phyloP scores from a whole-genome alignment of 2,888 invertebrate genomes.

The Philonicus albiceps region DNA sequence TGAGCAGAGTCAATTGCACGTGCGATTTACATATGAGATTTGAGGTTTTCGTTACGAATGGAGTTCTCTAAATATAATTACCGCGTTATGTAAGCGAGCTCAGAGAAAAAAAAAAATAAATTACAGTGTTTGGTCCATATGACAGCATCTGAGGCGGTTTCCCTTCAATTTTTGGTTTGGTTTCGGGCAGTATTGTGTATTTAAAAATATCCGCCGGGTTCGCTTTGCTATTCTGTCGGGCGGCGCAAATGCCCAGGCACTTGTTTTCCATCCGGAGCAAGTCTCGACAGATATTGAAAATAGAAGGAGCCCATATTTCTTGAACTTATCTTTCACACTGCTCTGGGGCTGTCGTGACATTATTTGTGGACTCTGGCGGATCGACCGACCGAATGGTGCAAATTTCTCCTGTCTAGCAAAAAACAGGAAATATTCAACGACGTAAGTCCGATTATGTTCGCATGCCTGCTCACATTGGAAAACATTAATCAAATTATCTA shows the following conservation, averaged over 20 bases:
- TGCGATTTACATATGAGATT: background rate
- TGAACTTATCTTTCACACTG: background rate
- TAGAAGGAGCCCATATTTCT: background rate
- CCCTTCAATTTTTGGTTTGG: background rate
- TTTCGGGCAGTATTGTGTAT: background rate
- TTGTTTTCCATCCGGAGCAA: background rate
- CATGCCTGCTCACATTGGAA: background rate
- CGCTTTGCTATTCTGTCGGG: background rate
- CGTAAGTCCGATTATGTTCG: background rate
- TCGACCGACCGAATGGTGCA: background rate
- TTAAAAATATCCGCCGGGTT: background rate
- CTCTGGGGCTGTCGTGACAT: background rate
- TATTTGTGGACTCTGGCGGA: background rate
- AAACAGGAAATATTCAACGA: background rate
- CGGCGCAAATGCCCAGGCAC: background rate
- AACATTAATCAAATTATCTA: background rate
- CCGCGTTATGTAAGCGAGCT: background rate
- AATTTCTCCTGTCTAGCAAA: background rate
- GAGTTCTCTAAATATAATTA: background rate
- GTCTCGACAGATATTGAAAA: background rate
- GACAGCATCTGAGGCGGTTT: background rate
- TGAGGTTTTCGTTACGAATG: background rate
- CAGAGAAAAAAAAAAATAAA: background rate
- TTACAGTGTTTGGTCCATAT: background rate
- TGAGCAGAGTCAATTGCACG: background rate